phyloP scores from a whole-genome alignment of 23 tunicate genomes.

The Trididemnum nubilum region DNA sequence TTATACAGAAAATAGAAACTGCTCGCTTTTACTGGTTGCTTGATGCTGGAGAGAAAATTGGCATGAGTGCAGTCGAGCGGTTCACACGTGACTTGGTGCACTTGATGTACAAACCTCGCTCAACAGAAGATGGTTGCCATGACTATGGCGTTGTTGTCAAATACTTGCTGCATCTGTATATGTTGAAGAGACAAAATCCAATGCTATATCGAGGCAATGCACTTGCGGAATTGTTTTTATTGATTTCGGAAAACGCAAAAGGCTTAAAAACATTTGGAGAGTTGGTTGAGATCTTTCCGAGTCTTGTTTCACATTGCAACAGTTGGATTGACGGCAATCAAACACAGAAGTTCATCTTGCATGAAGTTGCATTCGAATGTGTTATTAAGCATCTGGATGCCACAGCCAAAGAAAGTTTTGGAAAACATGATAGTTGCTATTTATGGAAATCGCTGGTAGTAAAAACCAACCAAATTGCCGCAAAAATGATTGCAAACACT shows the following conservation, averaged over 20 bases:
- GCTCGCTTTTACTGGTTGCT: neutral
- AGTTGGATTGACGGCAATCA: neutral
- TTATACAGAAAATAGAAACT: neutral
- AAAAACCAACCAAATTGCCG: slow-evolving; percentile 36
- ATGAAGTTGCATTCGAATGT: neutral
- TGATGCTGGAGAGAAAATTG: slow-evolving; percentile 1
- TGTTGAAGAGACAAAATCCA: neutral
- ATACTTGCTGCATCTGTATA: neutral
- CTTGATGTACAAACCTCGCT: slow-evolving; percentile 32
- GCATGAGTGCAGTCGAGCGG: neutral
- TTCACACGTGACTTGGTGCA: slow-evolving; percentile 23
- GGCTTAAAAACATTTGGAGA: neutral
- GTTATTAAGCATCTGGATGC: neutral
- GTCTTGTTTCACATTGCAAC: neutral
- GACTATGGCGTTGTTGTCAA: slow-evolving; percentile 25
- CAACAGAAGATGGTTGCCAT: neutral
- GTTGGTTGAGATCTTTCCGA: neutral
- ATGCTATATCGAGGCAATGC: neutral
- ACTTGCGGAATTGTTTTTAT: neutral
- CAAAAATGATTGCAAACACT: neutral
- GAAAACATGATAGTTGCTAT: slow-evolving; percentile 30
- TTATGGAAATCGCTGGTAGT: slow-evolving; percentile 43
- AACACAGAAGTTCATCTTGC: neutral
- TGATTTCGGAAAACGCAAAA: neutral
- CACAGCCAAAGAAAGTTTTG: slow-evolving; percentile 29